phyloP scores from a whole-genome alignment of 2,113 vertebrate genomes.

The Numenius arquata region DNA sequence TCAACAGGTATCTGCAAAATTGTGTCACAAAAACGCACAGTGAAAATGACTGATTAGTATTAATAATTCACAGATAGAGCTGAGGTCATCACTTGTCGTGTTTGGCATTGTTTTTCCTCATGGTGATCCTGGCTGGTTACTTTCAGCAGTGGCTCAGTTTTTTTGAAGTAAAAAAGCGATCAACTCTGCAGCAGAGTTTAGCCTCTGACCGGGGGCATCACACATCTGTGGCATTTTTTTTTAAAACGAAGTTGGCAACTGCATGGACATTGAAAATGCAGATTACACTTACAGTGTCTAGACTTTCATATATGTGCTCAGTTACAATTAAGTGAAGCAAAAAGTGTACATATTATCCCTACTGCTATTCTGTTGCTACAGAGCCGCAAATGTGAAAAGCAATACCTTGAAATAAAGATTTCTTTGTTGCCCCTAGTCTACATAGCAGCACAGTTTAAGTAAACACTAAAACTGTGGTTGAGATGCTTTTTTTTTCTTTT shows the following conservation, averaged over 20 bases:
- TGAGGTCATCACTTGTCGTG: conserved; percentile 64
- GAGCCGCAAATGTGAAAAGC: conserved; percentile 80
- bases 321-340: conserved; percentile 80
- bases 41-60: conserved; percentile 68
- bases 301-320: conserved; percentile 83
- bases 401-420: conserved; percentile 77
- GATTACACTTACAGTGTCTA: conserved; percentile 82
- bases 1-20: conserved; percentile 50
- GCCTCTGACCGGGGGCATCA: conserved; percentile 75
- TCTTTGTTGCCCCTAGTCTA: conserved; percentile 76
- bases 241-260: conserved; percentile 73
- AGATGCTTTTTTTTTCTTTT: conserved; percentile 72
- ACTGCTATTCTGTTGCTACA: conserved; percentile 79
- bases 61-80: conserved; percentile 64
- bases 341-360: conserved; percentile 78
- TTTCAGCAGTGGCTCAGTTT: conserved; percentile 69
- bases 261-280: conserved; percentile 77
- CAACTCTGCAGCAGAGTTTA: conserved; percentile 69
- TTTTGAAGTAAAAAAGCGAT: conserved; percentile 52
- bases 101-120: conserved; percentile 70
- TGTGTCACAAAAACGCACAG: conserved; percentile 72
- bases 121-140: conserved; percentile 65
- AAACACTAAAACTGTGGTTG: conserved; percentile 77
- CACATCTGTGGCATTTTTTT: conserved; percentile 77
- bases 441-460: conserved; percentile 78